phyloP scores from a whole-genome alignment of 2,113 vertebrate species.

The Gobiocypris rarus region DNA sequence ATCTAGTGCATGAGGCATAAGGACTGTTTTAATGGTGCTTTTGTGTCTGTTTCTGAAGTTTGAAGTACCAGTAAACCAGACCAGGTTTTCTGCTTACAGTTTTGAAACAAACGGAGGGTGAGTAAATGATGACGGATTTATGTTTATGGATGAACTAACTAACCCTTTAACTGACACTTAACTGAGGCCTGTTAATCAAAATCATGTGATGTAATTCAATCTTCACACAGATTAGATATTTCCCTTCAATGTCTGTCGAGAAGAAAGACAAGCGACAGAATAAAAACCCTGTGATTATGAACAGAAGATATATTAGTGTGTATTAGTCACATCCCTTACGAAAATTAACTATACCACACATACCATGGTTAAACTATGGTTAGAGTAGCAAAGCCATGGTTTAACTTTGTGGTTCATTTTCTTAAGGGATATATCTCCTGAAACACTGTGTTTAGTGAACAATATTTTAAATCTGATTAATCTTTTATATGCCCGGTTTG shows the following conservation, averaged over 20 bases:
- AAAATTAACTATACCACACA: too few relatives aligned
- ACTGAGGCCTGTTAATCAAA: not conserved
- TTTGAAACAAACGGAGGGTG: not conserved
- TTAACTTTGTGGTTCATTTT: too few relatives aligned
- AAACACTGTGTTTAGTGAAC: too few relatives aligned
- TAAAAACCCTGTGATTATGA: too few relatives aligned
- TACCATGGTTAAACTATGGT: too few relatives aligned
- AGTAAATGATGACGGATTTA: not conserved
- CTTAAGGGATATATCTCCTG: not conserved
- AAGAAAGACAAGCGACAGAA: too few relatives aligned
- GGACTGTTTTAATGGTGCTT: not conserved
- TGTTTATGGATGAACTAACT: not conserved
- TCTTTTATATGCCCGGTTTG: too few relatives aligned
- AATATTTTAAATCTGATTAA: too few relatives aligned
- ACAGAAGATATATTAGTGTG: not conserved
- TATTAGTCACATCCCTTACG: too few relatives aligned
- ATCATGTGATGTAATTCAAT: too few relatives aligned
- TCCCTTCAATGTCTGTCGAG: too few relatives aligned
- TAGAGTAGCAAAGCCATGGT: too few relatives aligned
- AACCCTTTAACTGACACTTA: not conserved
- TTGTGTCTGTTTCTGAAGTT: not conserved
- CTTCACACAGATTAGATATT: slow-evolving; percentile 10
- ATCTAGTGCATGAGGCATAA: not conserved
- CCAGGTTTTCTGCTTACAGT: not conserved
- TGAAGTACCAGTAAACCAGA: not conserved